Conservation (phyloP, 2,888 invertebrate species). For the Ommatoiulus sabulosus region DNA sequence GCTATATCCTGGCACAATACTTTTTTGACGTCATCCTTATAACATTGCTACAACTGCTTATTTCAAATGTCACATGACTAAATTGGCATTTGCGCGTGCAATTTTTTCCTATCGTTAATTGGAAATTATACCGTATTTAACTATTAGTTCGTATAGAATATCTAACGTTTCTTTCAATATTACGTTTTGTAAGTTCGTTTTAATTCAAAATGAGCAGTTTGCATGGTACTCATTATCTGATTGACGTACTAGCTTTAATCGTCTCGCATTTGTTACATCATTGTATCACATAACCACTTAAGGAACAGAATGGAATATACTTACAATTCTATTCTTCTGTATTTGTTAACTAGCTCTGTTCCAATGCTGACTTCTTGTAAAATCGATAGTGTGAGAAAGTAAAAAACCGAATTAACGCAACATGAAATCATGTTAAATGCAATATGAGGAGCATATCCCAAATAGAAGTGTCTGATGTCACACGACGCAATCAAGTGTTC, state of each 20-base stretch:
- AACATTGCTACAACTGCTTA: too few species aligned
- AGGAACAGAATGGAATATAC: neutral
- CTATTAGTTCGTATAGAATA: too few species aligned
- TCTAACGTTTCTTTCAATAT: too few species aligned
- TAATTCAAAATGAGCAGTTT: neutral
- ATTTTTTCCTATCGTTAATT: too few species aligned
- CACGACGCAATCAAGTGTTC: conserved; percentile 45
- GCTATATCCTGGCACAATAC: too few species aligned
- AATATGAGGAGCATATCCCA: conserved; percentile 49
- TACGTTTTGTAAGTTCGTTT: too few species aligned
- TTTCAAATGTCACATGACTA: too few species aligned
- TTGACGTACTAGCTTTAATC: too few species aligned
- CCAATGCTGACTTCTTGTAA: conserved; percentile 52
- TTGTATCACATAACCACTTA: neutral
- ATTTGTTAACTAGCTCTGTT: conserved; percentile 58
- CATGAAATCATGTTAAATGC: conserved; percentile 52
- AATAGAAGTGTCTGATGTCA: conserved; percentile 48
- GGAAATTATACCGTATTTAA: too few species aligned
- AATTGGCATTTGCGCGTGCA: too few species aligned
- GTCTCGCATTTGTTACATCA: too few species aligned
- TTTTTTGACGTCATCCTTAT: too few species aligned
- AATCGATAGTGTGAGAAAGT: conserved; percentile 56
- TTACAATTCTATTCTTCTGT: conserved; percentile 58
- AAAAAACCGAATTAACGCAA: conserved; percentile 55
- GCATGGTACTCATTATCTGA: neutral